phyloP scores from a whole-genome alignment of 1,140 invertebrate genomes.

The Pogonomyrmex californicus region DNA sequence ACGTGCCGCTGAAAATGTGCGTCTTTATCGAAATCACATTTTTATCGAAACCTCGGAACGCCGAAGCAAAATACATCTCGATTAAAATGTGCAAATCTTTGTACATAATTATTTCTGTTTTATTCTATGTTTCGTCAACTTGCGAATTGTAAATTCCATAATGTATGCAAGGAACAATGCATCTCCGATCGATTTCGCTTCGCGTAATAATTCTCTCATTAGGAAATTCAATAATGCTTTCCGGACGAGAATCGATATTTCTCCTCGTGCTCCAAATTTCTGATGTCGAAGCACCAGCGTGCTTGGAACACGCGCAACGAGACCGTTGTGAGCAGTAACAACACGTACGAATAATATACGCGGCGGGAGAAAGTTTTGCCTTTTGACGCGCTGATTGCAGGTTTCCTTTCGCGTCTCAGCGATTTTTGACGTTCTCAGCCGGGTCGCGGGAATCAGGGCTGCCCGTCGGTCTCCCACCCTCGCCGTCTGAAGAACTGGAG shows the following conservation, averaged over 20 bases:
- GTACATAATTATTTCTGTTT: not conserved
- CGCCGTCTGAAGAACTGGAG: slow-evolving; percentile 77
- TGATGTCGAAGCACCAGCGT: not conserved
- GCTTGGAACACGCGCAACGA: slow-evolving; percentile 20
- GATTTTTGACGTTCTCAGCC: slow-evolving; percentile 66
- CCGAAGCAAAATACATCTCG: not conserved
- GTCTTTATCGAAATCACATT: not conserved
- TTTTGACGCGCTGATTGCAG: slow-evolving; percentile 80
- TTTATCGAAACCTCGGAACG: not conserved
- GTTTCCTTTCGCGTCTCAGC: slow-evolving; percentile 74
- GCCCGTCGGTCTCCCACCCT: slow-evolving; percentile 63
- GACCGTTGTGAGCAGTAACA: slow-evolving; percentile 35
- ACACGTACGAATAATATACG: slow-evolving; percentile 36
- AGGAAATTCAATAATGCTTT: slow-evolving; percentile 32
- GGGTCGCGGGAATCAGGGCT: slow-evolving; percentile 39
- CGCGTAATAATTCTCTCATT: not conserved
- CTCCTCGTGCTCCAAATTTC: slow-evolving; percentile 19
- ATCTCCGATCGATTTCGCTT: not conserved
- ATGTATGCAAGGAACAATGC: not conserved
- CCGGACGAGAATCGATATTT: slow-evolving; percentile 22
- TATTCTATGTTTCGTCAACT: not conserved
- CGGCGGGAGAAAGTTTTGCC: slow-evolving; percentile 75
- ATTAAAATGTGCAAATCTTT: not conserved
- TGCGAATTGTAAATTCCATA: not conserved
- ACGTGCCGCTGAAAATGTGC: not conserved